phyloP scores from a whole-genome alignment of 2,113 vertebrate genomes.

The Atrichornis clamosus region DNA sequence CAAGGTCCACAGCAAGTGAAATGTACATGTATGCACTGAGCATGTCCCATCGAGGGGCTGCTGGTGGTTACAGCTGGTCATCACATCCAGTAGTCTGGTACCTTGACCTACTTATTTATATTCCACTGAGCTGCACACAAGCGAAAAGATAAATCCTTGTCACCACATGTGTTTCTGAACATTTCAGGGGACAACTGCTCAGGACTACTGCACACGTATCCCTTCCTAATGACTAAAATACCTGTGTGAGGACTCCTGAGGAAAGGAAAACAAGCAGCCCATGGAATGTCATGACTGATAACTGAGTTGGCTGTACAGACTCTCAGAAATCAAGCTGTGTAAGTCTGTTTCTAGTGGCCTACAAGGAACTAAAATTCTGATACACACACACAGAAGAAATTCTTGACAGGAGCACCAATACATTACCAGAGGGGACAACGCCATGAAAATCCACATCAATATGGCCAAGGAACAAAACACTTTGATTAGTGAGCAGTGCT shows the following conservation, averaged over 20 bases:
- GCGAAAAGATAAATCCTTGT: background rate
- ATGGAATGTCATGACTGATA: background rate
- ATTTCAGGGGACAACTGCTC: background rate
- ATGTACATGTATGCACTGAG: background rate
- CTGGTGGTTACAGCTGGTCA: background rate
- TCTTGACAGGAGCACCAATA: background rate
- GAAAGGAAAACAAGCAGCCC: background rate
- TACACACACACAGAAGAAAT: background rate
- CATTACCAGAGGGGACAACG: background rate
- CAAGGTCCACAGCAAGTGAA: background rate
- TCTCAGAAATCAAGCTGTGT: background rate
- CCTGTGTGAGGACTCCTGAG: background rate
- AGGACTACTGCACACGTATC: background rate
- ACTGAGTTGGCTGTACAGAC: background rate
- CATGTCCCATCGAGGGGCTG: rapidly evolving
- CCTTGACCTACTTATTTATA: background rate
- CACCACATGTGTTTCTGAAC: background rate
- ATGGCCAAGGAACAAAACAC: background rate
- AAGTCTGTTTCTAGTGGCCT: background rate
- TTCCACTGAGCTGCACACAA: background rate
- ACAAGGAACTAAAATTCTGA: background rate
- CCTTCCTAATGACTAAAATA: background rate
- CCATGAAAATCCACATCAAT: background rate
- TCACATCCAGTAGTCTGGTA: background rate
- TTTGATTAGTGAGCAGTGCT: background rate